Percentiles rank a stretch among this genome's conserved stretches.
These are phyloP conservation scores for Rutpela maculata DNA, from an alignment of 2,888 invertebrate species.

Conservation along the genomic window DNA sequence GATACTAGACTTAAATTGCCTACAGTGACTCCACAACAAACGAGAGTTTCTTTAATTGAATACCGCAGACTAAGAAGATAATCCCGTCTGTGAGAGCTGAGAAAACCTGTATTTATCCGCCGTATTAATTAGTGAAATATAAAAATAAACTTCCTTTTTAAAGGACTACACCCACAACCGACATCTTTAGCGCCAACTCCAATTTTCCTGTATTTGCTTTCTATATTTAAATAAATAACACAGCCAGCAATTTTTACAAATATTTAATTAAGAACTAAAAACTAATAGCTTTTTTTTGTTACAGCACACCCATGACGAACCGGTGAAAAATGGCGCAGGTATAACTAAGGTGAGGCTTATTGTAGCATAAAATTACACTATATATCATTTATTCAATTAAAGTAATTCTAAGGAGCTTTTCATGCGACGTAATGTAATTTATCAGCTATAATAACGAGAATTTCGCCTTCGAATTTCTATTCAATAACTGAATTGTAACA, in stretches of 20 bases:
- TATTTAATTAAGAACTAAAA: slow-evolving; percentile 22
- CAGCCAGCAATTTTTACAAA: slow-evolving; percentile 26
- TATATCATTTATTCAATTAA: slow-evolving; percentile 3
- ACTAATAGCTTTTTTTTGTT: slow-evolving; percentile 67
- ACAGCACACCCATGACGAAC: slow-evolving; percentile 75
- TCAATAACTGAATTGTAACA: not conserved
- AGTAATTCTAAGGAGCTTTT: not conserved
- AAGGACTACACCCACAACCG: slow-evolving; percentile 28
- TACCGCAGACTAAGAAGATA: slow-evolving; percentile 18
- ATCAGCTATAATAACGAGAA: not conserved
- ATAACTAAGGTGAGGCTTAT: slow-evolving; percentile 71
- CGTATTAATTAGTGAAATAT: slow-evolving; percentile 23
- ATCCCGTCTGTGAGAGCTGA: slow-evolving; percentile 8
- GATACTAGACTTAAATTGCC: not conserved
- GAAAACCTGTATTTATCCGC: slow-evolving; percentile 33
- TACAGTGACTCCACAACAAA: slow-evolving; percentile 21
- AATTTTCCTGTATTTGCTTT: slow-evolving; percentile 5
- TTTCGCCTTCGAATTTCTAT: not conserved
- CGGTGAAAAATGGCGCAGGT: slow-evolving; percentile 72
- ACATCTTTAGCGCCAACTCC: slow-evolving; percentile 24
- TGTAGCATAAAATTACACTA: slow-evolving; percentile 13
- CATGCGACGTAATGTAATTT: not conserved
- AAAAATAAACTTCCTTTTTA: slow-evolving; percentile 32
- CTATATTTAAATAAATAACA: slow-evolving; percentile 12
- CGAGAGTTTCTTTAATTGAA: slow-evolving; percentile 20